Conservation (phyloP, 2,113 vertebrate species). For the Clarias macrocephalus region DNA sequence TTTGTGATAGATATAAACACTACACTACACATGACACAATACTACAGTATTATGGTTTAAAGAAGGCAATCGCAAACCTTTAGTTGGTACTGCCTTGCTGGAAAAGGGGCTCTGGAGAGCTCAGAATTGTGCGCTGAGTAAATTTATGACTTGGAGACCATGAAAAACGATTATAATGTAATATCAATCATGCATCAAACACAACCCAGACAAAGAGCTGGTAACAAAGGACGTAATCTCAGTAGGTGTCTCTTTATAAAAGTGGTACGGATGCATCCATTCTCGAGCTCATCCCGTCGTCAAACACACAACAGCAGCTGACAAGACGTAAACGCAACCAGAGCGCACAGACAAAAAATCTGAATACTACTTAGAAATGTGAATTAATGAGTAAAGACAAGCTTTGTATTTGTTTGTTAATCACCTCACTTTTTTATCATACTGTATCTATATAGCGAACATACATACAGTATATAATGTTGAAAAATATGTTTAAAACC, state of each 20-base stretch:
- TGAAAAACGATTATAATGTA: neutral
- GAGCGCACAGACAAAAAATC: neutral
- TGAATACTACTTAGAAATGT: neutral
- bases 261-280: constrained; percentile 60
- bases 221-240: constrained; percentile 20
- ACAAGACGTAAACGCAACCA: neutral
- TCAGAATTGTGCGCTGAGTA: neutral
- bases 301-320: constrained; percentile 45
- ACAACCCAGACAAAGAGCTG: constrained; percentile 7
- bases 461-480: neutral
- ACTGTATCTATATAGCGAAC: too few species aligned
- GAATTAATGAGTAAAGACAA: neutral
- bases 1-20: too few species aligned
- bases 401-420: too few species aligned
- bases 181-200: neutral
- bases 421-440: too few species aligned
- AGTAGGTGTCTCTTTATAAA: constrained; percentile 58
- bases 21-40: too few species aligned
- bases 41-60: too few species aligned
- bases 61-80: too few species aligned
- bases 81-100: too few species aligned
- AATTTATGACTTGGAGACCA: neutral
- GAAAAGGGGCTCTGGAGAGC: too few species aligned
- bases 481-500: neutral
- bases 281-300: constrained; percentile 59